Conservation (phyloP, 1,140 invertebrate species). For the Caenorhabditis latens region DNA sequence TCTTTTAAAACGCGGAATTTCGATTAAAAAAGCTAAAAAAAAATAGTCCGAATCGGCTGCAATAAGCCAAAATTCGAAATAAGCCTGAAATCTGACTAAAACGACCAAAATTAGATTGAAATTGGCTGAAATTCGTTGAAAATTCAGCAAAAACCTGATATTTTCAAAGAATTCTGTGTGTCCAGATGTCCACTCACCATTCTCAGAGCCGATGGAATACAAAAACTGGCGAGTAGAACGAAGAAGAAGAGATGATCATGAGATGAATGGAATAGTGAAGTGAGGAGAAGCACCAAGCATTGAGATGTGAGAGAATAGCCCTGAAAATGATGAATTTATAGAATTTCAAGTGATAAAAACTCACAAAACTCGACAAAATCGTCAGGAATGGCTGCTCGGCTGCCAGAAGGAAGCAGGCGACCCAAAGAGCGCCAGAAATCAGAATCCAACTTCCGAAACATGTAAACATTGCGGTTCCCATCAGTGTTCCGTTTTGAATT, state of each 20-base stretch:
- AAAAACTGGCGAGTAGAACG: constrained; percentile 42
- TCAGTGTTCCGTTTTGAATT: constrained; percentile 61
- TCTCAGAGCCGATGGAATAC: constrained; percentile 54
- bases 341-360: neutral
- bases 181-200: too few species aligned
- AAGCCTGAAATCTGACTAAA: too few species aligned
- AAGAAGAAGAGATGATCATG: constrained; percentile 63
- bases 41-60: too few species aligned
- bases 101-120: too few species aligned
- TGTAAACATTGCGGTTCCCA: constrained; percentile 61
- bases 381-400: constrained; percentile 55
- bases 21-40: too few species aligned
- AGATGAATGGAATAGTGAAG: constrained; percentile 58
- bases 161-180: too few species aligned
- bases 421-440: constrained; percentile 55
- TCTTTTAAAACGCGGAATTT: too few species aligned
- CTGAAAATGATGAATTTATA: constrained; percentile 29
- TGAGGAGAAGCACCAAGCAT: constrained; percentile 59
- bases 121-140: too few species aligned
- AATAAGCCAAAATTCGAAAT: too few species aligned
- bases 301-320: constrained; percentile 62
- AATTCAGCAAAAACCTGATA: too few species aligned
- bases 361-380: constrained; percentile 59
- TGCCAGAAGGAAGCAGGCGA: constrained; percentile 51
- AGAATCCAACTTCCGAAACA: constrained; percentile 59